phyloP scores from a whole-genome alignment of 2,797 vertebrate species.

The Morus bassanus region DNA sequence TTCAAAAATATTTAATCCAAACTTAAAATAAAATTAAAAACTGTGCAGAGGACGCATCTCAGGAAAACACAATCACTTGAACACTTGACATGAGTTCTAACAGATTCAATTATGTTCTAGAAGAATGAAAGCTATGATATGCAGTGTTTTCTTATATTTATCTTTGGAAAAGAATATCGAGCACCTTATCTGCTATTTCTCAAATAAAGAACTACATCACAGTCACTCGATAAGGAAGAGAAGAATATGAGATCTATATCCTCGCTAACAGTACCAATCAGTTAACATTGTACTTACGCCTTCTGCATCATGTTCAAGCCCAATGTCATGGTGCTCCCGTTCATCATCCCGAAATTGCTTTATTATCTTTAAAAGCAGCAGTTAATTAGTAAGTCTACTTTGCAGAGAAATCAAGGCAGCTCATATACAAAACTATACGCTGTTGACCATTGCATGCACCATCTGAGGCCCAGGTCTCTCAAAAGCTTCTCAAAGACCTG shows the following conservation, averaged over 20 bases:
- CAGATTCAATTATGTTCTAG: not conserved
- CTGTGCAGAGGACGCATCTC: not conserved
- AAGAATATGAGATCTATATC: not conserved
- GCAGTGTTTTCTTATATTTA: not conserved
- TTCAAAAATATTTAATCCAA: not conserved
- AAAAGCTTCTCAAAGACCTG: not conserved
- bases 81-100: not conserved
- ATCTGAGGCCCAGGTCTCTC: not conserved
- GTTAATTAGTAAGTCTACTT: not conserved
- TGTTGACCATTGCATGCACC: not conserved
- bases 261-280: not conserved
- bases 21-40: not conserved
- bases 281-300: constrained; percentile 70
- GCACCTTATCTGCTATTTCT: not conserved
- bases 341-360: constrained; percentile 95
- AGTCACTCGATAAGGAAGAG: not conserved
- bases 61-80: not conserved
- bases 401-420: not conserved
- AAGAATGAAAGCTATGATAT: not conserved
- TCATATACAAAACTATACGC: not conserved
- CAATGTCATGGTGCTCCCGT: constrained; percentile 91
- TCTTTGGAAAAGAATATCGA: not conserved
- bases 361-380: constrained; percentile 78
- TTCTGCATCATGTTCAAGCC: constrained; percentile 88
- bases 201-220: not conserved